Evolutionary conservation across 2,797 vertebrate species (phyloP).

Genomic region (Anolis apletophallus): DNA sequence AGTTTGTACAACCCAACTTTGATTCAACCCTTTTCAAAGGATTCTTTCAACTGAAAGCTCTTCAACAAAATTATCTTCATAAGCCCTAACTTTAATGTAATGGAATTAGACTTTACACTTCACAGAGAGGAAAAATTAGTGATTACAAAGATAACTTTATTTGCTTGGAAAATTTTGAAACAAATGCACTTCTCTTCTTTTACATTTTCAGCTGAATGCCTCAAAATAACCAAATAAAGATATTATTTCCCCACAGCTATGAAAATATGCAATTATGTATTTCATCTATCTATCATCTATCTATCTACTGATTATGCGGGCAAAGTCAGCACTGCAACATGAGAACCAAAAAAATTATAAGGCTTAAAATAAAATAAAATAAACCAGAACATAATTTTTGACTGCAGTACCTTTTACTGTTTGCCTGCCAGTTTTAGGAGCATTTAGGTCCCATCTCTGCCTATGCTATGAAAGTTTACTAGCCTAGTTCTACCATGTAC

Average conservation of each 20-base stretch:
- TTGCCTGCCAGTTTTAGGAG: slow-evolving; percentile 23
- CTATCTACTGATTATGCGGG: too few species aligned
- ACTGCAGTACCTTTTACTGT: slow-evolving; percentile 54
- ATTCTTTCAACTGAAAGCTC: slow-evolving; percentile 64
- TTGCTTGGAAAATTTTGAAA: slow-evolving; percentile 39
- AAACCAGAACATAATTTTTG: slow-evolving; percentile 49
- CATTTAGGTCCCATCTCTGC: background rate
- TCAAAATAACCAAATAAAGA: slow-evolving; percentile 65
- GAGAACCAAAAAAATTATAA: slow-evolving; percentile 53
- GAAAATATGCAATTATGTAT: slow-evolving; percentile 65
- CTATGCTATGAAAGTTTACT: background rate
- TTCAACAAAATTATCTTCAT: slow-evolving; percentile 10
- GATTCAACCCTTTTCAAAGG: slow-evolving; percentile 63
- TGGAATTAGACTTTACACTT: too few species aligned
- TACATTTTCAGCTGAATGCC: slow-evolving; percentile 53
- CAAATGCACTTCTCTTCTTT: slow-evolving; percentile 35
- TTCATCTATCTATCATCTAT: too few species aligned
- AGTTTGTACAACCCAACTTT: slow-evolving; percentile 56
- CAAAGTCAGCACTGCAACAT: slow-evolving; percentile 49
- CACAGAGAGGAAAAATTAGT: slow-evolving; percentile 39
- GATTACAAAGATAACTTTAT: slow-evolving; percentile 62
- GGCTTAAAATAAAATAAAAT: slow-evolving; percentile 44
- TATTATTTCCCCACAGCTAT: slow-evolving; percentile 49
- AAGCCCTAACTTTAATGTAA: too few species aligned
- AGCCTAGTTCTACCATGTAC: background rate